These are phyloP conservation scores for Peromyscus nudipes DNA, from an alignment of 2,797 vertebrate species.

Conservation along the genomic window DNA sequence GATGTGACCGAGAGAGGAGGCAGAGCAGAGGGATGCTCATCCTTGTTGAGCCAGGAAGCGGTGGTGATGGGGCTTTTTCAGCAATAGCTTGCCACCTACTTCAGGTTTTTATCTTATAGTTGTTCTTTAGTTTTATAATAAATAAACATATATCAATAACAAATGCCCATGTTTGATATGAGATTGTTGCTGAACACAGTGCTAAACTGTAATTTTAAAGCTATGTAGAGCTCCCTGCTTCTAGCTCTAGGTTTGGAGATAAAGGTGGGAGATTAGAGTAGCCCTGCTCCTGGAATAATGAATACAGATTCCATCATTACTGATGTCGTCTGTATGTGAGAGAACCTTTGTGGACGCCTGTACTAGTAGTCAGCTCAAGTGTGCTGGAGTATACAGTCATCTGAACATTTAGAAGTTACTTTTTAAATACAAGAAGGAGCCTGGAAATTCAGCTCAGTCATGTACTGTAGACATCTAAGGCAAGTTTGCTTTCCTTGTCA, in stretches of 20 bases:
- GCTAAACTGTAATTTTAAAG: conserved; percentile 1
- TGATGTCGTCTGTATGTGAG: background rate
- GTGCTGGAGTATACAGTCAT: background rate
- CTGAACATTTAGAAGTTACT: conserved; percentile 11
- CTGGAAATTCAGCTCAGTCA: background rate
- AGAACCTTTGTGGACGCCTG: conserved; percentile 14
- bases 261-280: background rate
- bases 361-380: conserved; percentile 19
- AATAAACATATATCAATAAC: background rate
- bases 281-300: background rate
- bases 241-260: background rate
- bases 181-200: background rate
- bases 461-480: conserved; percentile 13
- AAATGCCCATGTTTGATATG: background rate
- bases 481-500: background rate
- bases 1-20: background rate
- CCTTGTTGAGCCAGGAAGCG: background rate
- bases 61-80: background rate
- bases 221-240: background rate
- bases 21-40: too few species aligned
- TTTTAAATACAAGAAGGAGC: background rate
- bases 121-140: background rate
- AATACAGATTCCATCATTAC: conserved; percentile 2
- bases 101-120: background rate
- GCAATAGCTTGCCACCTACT: background rate